phyloP scores from a whole-genome alignment of 64 coral and sea anemone genomes.

The Platygyra sinensis region DNA sequence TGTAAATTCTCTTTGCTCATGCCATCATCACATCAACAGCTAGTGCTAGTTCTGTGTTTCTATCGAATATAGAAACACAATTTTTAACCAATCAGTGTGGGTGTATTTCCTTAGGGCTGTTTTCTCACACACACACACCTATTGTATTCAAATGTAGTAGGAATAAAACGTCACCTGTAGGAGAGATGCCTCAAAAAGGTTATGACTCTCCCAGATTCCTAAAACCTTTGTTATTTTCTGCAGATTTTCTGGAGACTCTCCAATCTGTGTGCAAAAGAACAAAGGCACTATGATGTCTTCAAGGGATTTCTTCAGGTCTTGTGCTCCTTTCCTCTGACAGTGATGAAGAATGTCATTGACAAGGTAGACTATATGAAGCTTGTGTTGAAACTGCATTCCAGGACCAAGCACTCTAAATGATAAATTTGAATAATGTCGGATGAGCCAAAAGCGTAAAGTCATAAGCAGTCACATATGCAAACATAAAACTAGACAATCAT shows the following conservation, averaged over 20 bases:
- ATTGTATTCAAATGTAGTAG: not conserved
- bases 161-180: slow-evolving; percentile 56
- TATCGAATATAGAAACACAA: too few relatives aligned
- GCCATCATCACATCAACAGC: too few relatives aligned
- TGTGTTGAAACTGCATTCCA: slow-evolving; percentile 86
- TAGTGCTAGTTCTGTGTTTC: too few relatives aligned
- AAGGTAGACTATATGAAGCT: slow-evolving; percentile 93
- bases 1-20: too few relatives aligned
- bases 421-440: not conserved
- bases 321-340: slow-evolving; percentile 67
- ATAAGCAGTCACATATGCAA: not conserved
- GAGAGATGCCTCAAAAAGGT: slow-evolving; percentile 72
- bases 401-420: slow-evolving; percentile 66
- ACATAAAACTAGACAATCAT: too few relatives aligned
- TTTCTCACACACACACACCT: too few relatives aligned
- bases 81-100: too few relatives aligned
- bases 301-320: slow-evolving; percentile 65
- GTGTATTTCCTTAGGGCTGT: too few relatives aligned
- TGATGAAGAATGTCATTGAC: slow-evolving; percentile 93
- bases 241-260: slow-evolving; percentile 75
- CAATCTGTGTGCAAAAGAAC: slow-evolving; percentile 77
- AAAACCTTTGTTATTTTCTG: slow-evolving; percentile 91
- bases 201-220: slow-evolving; percentile 94
- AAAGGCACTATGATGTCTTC: slow-evolving; percentile 89
- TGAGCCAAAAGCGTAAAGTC: not conserved